phyloP scores from a whole-genome alignment of 2,888 invertebrate species.

The Mactromeris polynyma region DNA sequence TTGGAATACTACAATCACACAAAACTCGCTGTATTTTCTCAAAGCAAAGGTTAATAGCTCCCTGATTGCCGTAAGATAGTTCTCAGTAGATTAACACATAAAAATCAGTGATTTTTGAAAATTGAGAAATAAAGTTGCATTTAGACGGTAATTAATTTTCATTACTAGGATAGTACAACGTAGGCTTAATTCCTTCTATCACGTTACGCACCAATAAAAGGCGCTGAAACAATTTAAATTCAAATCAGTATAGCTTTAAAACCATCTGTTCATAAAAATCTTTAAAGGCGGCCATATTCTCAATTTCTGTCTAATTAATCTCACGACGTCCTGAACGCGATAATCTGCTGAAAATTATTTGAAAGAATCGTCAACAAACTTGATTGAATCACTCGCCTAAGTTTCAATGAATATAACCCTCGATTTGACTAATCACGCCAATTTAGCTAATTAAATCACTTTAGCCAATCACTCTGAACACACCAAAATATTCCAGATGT shows the following conservation, averaged over 20 bases:
- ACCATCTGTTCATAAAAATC: conserved; percentile 41
- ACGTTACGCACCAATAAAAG: conserved; percentile 26
- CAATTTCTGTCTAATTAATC: conserved; percentile 47
- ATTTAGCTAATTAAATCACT: conserved; percentile 61
- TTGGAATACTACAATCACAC: neutral
- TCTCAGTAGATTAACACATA: neutral
- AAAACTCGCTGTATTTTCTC: neutral
- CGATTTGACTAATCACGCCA: conserved; percentile 54
- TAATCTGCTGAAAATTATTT: conserved; percentile 44
- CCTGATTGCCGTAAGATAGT: neutral
- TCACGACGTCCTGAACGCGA: conserved; percentile 26
- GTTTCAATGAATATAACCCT: conserved; percentile 37
- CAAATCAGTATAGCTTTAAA: conserved; percentile 34
- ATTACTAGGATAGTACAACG: conserved; percentile 13
- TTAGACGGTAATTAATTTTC: conserved; percentile 21
- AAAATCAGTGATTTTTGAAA: conserved; percentile 30
- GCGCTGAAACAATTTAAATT: conserved; percentile 34
- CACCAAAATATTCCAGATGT: conserved; percentile 51
- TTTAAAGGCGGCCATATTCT: conserved; percentile 38
- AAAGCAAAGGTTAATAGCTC: conserved; percentile 9
- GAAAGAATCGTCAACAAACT: conserved; percentile 50
- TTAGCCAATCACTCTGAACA: conserved; percentile 46
- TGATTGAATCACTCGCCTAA: conserved; percentile 44
- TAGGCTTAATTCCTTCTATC: conserved; percentile 12
- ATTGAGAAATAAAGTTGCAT: conserved; percentile 26